Percentiles rank a stretch among this genome's conserved stretches.
These are phyloP conservation scores for Andrena dorsata DNA, from an alignment of 2,888 invertebrate species.

Conservation along the genomic window DNA sequence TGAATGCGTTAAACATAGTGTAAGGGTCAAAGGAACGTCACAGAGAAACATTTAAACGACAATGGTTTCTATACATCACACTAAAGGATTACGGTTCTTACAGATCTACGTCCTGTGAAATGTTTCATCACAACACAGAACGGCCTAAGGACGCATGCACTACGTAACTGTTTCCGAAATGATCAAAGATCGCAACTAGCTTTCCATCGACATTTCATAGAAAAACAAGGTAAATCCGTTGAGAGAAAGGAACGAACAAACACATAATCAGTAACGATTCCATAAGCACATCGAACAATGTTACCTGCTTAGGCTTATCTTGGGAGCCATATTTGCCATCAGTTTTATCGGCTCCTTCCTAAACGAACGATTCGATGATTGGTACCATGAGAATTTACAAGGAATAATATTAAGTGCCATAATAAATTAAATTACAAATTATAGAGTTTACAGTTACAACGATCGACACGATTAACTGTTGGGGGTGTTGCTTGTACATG, in stretches of 20 bases:
- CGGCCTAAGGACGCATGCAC: conserved; percentile 54
- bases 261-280: conserved; percentile 59
- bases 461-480: not conserved
- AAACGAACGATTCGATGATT: conserved; percentile 79
- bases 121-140: not conserved
- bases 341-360: conserved; percentile 94
- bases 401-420: conserved; percentile 26
- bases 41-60: conserved; percentile 1
- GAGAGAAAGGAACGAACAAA: conserved; percentile 40
- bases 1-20: conserved; percentile 14
- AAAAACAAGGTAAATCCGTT: conserved; percentile 18
- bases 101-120: not conserved
- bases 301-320: conserved; percentile 95
- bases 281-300: conserved; percentile 76
- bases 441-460: not conserved
- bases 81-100: conserved; percentile 23
- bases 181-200: conserved; percentile 6
- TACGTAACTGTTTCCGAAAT: conserved; percentile 17
- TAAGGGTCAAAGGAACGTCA: not conserved
- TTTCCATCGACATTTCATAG: not conserved
- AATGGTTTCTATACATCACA: conserved; percentile 8
- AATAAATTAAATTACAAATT: conserved; percentile 27
- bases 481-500: conserved; percentile 10
- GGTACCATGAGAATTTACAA: conserved; percentile 74
- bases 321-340: conserved; percentile 96